phyloP scores from a whole-genome alignment of 2,888 invertebrate genomes.

The Nemoura dubitans region DNA sequence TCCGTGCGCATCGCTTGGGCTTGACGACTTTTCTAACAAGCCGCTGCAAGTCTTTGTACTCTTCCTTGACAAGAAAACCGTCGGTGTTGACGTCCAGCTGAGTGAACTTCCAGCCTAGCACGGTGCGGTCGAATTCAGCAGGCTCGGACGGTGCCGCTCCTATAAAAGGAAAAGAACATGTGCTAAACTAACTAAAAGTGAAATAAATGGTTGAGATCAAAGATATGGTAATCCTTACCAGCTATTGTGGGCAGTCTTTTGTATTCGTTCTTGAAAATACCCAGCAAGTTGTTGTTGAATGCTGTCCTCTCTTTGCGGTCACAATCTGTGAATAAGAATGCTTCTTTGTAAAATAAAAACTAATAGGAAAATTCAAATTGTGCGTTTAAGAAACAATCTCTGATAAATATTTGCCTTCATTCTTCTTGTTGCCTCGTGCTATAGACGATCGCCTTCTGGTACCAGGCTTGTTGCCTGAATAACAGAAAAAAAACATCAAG shows the following conservation, averaged over 20 bases:
- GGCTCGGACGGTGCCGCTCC: constrained; percentile 44
- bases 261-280: constrained; percentile 85
- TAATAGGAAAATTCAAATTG: too few relatives aligned
- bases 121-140: constrained; percentile 55
- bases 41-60: constrained; percentile 82
- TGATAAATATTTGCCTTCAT: constrained; percentile 51
- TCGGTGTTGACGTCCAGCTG: constrained; percentile 84
- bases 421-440: constrained; percentile 54
- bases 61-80: constrained; percentile 78
- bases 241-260: constrained; percentile 53
- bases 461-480: not conserved
- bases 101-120: constrained; percentile 91
- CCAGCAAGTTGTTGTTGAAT: constrained; percentile 86
- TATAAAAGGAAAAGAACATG: constrained; percentile 21
- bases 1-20: constrained; percentile 88
- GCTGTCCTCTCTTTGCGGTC: constrained; percentile 76
- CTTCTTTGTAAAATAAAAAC: not conserved
- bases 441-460: not conserved
- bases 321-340: constrained; percentile 65
- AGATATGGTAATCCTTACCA: not conserved
- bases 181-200: constrained; percentile 45
- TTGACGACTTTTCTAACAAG: constrained; percentile 88
- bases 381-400: too few relatives aligned
- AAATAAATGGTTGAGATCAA: constrained; percentile 28
- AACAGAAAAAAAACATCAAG: not conserved